Evolutionary conservation across 2,797 vertebrate genomes (phyloP), one percentile per base, ranked within the genome.

Genomic region (Chloroceryle amazona): DNA sequence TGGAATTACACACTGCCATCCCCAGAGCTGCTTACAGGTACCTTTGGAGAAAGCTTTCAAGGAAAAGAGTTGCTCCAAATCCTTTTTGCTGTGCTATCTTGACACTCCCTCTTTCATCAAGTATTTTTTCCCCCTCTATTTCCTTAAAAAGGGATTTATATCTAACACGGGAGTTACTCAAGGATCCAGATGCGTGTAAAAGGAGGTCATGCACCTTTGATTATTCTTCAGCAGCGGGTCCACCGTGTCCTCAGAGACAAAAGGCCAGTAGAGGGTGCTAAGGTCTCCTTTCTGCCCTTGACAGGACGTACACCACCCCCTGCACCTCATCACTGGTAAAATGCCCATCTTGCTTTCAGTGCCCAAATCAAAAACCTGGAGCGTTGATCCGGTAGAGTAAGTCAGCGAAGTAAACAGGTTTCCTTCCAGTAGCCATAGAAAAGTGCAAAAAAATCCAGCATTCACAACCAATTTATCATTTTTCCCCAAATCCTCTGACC

Each of bases 141-240:
- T 90, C 72, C 35, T 88, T 68, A 81, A 54, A 8, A 86, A 91
- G 51, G 72, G 85, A 57, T 86, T 90, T 92, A 90, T 61, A 86
- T 28, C 11, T 15, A 57, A 79, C 68, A 73, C 3, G 17, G 82
- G 78, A 86, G 49, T 55, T 87, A 72, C 51, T 79, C 5, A 6
- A 75, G 71, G 90, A 83, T 88, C 60, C 73, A 60, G 42, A 46
- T 82, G 47, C 58, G 39, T 84, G 46, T 42, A 57, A 83, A 61
- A 73, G 44, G 46, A 57, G 29, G 42, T 46, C 84, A 81, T 90
- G 57, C 90, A 86, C 44, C 58, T 62, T 55, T 46, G 51, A 25
- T 62, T 76, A 16, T 73, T 70, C 47, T 51, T 81, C 65, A 90
- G 63, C 29, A 72, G 52, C 15, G 41, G 4, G 33, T 94, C 90